Evolutionary conservation across 2,113 vertebrate genomes (phyloP), one percentile per base, ranked within the genome.

Genomic region (Lepus americanus): DNA sequence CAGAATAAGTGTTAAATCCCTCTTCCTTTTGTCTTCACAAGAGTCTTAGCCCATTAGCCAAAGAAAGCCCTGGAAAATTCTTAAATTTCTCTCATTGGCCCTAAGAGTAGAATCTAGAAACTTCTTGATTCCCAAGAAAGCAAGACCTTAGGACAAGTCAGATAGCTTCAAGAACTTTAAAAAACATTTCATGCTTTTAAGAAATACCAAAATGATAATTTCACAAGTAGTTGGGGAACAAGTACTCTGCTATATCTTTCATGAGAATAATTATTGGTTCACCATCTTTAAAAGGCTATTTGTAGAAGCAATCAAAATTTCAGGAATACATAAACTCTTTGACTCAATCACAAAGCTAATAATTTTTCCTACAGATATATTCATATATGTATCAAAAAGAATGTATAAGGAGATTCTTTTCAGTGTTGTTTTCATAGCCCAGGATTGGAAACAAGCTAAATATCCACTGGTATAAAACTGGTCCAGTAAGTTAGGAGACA

Each of bases 161-260:
- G 20, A 81, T 13, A 72, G 63, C 27, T 70, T 63, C 31, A 77
- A 33, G 70, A 89, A 70, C 16, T 61, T 63, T 44, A 72, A 73
- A 94, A 29, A 59, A 29, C 49, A 81, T 14, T 76, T 77, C 23
- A 33, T 29, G 61, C 74, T 89, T 82, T 81, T 74, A 51, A 55
- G n/a, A 89, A 91, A 96, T 78, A 72, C 29, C 8, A 69, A 89
- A 92, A 89, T 23, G 25, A 86, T 59, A 64, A 86, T 82, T 74
- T 76, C 25, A 76, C 44, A 82, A 69, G 14, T 29, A 11, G 27
- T 86, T 36, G 6, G 25, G 5, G 3, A 84, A 16, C 20, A 88
- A 73, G 31, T 9, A 73, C 14, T 44, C 49, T 51, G n/a, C 22
- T 19, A 39, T 10, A 80, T 72, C 82, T 82, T 96, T 72, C 22